Evolutionary conservation across 2,113 vertebrate genomes (phyloP).

Genomic region (Burhinus oedicnemus): DNA sequence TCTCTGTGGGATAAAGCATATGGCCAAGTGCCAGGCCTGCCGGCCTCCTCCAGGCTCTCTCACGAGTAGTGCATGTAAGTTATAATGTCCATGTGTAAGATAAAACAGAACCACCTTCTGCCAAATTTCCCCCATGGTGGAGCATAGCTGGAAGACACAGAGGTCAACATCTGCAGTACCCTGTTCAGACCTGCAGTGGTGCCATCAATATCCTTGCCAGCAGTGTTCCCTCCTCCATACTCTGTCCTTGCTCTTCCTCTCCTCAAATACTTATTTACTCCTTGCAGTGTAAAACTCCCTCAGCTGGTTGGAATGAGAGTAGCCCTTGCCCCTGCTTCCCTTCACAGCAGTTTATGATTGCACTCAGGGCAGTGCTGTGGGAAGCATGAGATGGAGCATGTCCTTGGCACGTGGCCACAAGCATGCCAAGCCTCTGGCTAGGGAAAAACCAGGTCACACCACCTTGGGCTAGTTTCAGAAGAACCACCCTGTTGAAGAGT

Average conservation of each 20-base stretch:
- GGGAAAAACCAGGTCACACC: not conserved
- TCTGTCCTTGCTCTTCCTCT: not conserved
- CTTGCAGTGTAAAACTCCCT: not conserved
- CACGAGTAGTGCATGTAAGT: fast-evolving
- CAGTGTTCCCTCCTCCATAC: not conserved
- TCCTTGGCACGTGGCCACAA: not conserved
- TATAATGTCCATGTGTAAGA: not conserved
- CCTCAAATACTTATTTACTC: not conserved
- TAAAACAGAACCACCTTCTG: not conserved
- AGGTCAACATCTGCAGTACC: not conserved
- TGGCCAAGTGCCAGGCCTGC: not conserved
- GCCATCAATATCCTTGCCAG: not conserved
- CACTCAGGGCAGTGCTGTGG: not conserved
- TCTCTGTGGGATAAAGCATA: not conserved
- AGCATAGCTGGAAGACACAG: not conserved
- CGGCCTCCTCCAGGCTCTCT: not conserved
- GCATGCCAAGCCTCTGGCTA: not conserved
- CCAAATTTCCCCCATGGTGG: not conserved
- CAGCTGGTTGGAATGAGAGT: not conserved
- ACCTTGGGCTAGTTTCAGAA: not conserved
- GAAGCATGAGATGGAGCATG: not conserved
- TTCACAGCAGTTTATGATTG: not conserved
- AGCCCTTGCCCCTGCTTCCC: not conserved
- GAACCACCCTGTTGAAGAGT: not conserved
- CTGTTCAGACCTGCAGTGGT: not conserved